These are phyloP conservation scores for Papilio glaucus DNA, from an alignment of 1,140 invertebrate genomes.

Conservation along the genomic window DNA sequence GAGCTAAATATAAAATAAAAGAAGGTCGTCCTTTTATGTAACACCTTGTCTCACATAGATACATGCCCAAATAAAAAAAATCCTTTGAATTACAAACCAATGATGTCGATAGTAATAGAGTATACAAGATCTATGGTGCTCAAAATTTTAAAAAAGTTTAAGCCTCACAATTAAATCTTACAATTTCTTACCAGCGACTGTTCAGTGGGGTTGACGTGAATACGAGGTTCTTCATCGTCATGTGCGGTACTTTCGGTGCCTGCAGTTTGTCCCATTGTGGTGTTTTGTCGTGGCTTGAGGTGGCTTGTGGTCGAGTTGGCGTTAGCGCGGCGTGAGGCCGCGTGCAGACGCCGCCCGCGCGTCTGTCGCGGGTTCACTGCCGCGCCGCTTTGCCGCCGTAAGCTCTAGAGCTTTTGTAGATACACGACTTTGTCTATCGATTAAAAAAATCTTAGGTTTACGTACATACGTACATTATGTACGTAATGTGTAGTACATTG, in stretches of 20 bases:
- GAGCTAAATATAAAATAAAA: background rate
- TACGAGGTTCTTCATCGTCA: constrained; percentile 69
- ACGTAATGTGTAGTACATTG: no score
- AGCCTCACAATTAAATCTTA: constrained; percentile 29
- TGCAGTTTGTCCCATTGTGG: constrained; percentile 69
- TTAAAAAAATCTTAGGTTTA: no score
- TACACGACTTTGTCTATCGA: constrained; percentile 49
- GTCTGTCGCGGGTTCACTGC: constrained; percentile 73
- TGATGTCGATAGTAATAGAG: background rate
- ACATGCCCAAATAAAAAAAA: background rate
- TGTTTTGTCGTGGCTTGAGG: constrained; percentile 27
- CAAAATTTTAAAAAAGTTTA: background rate
- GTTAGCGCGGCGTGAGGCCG: constrained; percentile 47
- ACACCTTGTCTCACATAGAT: background rate
- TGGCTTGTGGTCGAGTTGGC: constrained; percentile 30
- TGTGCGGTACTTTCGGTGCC: constrained; percentile 64
- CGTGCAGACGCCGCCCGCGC: constrained; percentile 68
- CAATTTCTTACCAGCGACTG: constrained; percentile 64
- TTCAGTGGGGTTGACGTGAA: constrained; percentile 68
- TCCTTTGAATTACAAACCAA: background rate
- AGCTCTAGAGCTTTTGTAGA: constrained; percentile 50
- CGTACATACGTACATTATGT: no score
- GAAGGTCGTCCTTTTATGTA: background rate
- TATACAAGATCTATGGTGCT: background rate
- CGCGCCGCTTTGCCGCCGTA: constrained; percentile 63